Evolutionary conservation across 1,140 invertebrate species (phyloP), one percentile per base, ranked within the genome.

Genomic region (Heliconius eleuchia): DNA sequence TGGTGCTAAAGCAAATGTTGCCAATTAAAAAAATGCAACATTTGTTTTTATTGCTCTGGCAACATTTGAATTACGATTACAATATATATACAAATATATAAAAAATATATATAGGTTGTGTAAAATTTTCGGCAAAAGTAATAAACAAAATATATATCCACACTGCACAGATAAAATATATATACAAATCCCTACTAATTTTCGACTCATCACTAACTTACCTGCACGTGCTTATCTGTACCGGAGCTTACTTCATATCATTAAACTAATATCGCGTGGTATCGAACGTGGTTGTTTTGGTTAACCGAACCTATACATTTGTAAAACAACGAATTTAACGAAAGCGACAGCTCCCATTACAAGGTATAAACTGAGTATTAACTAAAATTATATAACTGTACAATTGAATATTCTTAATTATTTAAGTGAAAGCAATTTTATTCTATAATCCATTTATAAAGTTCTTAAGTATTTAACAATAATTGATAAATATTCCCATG

Each of bases 171-270:
- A 57, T 30, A 16, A 16, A 72, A 80, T 71, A 76, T 75, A 76
- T 9, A 30, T 71, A 57, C 42, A n/a, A 34, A 42, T 76, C n/a
- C 55, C 39, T 87, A 94, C 91, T 94, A 94, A 94, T 87, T 92
- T 92, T 92, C 91, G 92, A 92, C 92, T 94, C 92, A 90, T 92
- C 91, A 92, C 91, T 94, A 94, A 94, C 90, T 88, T 75, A 80
- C 79, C 86, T 89, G 90, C 88, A 90, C 87, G 83, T 86, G 83
- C 83, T 87, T 81, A 78, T 85, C 80, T 84, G 77, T 80, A 80
- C 79, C 39, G 71, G 72, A 76, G 71, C 74, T 88, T 84, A 88
- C 86, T 90, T 85, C 90, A 91, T 84, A 71, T 39, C 76, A 83
- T 79, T 57, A 70, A 46, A 79, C 79, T 83, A 76, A 81, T 80